phyloP scores from a whole-genome alignment of 2,888 invertebrate species.

The Tenthredo notha region DNA sequence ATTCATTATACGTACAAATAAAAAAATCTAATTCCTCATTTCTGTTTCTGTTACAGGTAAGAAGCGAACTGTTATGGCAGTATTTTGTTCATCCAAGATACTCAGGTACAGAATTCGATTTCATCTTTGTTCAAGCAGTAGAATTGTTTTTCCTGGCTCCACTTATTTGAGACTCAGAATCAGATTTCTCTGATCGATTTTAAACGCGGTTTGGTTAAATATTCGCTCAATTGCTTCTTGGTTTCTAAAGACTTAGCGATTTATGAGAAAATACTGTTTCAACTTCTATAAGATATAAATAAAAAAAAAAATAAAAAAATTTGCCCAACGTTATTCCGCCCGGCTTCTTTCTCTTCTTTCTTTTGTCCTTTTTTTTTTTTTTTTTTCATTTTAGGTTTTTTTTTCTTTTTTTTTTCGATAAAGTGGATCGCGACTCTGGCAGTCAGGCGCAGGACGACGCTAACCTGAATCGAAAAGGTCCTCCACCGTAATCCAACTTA shows the following conservation, averaged over 20 bases:
- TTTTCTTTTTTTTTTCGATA: background rate
- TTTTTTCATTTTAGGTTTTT: background rate
- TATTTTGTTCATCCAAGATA: background rate
- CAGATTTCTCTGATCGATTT: conserved; percentile 4
- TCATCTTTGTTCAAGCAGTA: conserved; percentile 3
- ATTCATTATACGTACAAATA: background rate
- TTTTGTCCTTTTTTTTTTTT: background rate
- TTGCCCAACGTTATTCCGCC: background rate
- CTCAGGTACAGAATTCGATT: background rate
- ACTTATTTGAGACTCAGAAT: background rate
- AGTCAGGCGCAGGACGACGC: background rate
- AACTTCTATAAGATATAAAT: background rate
- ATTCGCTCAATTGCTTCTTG: background rate
- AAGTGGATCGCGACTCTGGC: conserved; percentile 21
- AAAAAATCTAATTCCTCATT: conserved; percentile 1
- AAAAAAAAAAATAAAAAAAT: background rate
- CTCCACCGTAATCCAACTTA: conserved; percentile 36
- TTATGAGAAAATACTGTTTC: conserved; percentile 8
- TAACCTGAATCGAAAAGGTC: conserved; percentile 12
- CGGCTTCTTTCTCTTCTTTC: background rate
- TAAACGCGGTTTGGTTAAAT: background rate
- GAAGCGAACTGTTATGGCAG: background rate
- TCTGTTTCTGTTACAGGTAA: conserved; percentile 41
- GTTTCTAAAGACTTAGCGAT: conserved; percentile 7
- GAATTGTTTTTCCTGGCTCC: background rate